Conservation (phyloP, 2,113 vertebrate species). For the Channa argus region DNA sequence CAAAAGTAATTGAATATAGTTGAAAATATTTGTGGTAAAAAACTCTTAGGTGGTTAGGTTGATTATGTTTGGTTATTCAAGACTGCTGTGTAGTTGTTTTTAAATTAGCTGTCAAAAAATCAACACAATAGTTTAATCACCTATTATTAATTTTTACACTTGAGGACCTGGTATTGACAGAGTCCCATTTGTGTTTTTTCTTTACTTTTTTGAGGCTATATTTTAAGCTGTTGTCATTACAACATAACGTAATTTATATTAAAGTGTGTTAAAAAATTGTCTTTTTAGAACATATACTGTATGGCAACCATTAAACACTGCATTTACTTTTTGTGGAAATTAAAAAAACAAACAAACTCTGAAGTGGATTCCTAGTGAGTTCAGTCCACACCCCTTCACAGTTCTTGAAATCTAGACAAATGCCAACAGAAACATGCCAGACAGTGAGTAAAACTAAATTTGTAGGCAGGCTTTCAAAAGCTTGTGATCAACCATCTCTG, state of each 20-base stretch:
- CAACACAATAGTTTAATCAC: not conserved
- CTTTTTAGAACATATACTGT: too few relatives aligned
- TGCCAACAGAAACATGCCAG: conserved; percentile 20
- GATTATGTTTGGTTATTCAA: not conserved
- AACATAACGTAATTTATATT: not conserved
- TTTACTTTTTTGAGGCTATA: too few relatives aligned
- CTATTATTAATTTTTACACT: too few relatives aligned
- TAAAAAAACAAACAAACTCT: not conserved
- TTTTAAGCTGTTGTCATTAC: too few relatives aligned
- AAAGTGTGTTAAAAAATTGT: not conserved
- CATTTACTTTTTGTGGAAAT: not conserved
- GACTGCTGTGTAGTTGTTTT: too few relatives aligned
- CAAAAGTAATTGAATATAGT: not conserved
- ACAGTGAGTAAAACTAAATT: conserved; percentile 35
- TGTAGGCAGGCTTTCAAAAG: conserved; percentile 29
- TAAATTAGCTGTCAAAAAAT: not conserved
- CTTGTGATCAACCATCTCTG: conserved; percentile 41
- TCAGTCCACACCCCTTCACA: conserved; percentile 9
- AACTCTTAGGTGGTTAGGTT: not conserved
- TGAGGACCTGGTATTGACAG: too few relatives aligned
- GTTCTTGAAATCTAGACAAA: conserved; percentile 14
- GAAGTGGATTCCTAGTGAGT: conserved; percentile 3
- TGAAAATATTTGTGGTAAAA: not conserved
- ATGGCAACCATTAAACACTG: too few relatives aligned
- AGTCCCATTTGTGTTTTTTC: too few relatives aligned